These are phyloP conservation scores for Rhopalosiphum maidis DNA, from an alignment of 1,140 invertebrate genomes.

Conservation along the genomic window DNA sequence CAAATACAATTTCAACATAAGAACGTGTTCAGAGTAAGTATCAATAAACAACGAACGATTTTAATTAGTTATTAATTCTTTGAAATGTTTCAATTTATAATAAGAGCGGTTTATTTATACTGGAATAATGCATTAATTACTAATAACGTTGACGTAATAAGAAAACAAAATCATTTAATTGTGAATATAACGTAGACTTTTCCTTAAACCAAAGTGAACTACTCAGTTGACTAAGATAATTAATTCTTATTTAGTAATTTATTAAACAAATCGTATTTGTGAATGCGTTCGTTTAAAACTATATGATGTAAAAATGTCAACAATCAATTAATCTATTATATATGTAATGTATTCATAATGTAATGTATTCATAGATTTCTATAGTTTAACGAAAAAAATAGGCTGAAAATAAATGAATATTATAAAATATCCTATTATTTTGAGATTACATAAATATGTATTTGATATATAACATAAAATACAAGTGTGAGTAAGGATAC, in stretches of 20 bases:
- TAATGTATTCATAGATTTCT: neutral
- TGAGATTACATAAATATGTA: neutral
- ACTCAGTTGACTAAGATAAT: neutral
- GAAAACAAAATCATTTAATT: neutral
- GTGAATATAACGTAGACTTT: neutral
- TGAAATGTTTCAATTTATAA: neutral
- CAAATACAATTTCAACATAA: neutral
- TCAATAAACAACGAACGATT: neutral
- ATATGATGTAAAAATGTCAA: neutral
- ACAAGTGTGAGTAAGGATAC: neutral
- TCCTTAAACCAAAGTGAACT: neutral
- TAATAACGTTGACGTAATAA: neutral
- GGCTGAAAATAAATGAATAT: neutral
- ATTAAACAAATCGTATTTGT: neutral
- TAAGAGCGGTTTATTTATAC: neutral
- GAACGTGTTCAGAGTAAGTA: neutral
- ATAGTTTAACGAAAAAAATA: neutral
- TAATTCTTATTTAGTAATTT: neutral
- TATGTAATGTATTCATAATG: no score
- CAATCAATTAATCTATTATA: neutral
- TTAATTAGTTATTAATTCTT: neutral
- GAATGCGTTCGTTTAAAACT: neutral
- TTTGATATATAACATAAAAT: neutral
- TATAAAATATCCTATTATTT: neutral
- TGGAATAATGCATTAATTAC: neutral